These are phyloP conservation scores for Macquaria australasica DNA, from an alignment of 2,113 vertebrate species.

Conservation along the genomic window DNA sequence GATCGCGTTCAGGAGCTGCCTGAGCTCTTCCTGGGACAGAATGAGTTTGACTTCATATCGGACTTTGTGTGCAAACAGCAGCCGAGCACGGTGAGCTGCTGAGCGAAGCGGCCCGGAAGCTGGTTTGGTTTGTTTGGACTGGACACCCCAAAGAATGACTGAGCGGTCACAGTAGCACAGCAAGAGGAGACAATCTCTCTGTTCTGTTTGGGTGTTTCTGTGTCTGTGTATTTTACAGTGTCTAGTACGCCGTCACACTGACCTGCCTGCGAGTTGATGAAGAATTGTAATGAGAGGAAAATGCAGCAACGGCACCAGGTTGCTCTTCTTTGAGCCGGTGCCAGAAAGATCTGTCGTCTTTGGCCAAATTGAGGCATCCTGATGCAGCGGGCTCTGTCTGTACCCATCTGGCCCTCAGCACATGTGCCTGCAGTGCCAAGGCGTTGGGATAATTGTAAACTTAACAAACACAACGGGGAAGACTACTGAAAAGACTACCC, in stretches of 20 bases:
- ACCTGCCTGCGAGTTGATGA: slow-evolving; percentile 45
- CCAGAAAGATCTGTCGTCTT: slow-evolving; percentile 60
- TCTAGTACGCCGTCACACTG: slow-evolving; percentile 51
- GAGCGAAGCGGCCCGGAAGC: slow-evolving; percentile 65
- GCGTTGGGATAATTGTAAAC: slow-evolving; percentile 72
- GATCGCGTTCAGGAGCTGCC: slow-evolving; percentile 96
- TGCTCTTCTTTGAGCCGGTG: slow-evolving; percentile 48
- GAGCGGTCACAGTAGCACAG: slow-evolving; percentile 70
- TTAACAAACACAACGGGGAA: slow-evolving; percentile 52
- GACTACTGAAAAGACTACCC: slow-evolving; percentile 59
- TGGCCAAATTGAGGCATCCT: slow-evolving; percentile 61
- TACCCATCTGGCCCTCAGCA: slow-evolving; percentile 72
- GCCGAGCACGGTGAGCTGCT: slow-evolving; percentile 94
- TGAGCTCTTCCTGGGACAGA: slow-evolving; percentile 96
- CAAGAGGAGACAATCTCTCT: slow-evolving; percentile 75
- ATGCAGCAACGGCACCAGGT: slow-evolving; percentile 24
- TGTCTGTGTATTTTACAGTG: slow-evolving; percentile 70
- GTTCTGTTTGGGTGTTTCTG: slow-evolving; percentile 72
- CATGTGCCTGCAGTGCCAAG: slow-evolving; percentile 71
- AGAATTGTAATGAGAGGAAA: slow-evolving; percentile 50
- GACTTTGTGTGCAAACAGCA: slow-evolving; percentile 97
- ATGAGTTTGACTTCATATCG: slow-evolving; percentile 96
- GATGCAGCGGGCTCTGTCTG: slow-evolving; percentile 67
- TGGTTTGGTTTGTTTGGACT: slow-evolving; percentile 45
- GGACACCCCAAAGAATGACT: slow-evolving; percentile 67